phyloP scores from a whole-genome alignment of 1,140 invertebrate species.

The Drosophila aff. region DNA sequence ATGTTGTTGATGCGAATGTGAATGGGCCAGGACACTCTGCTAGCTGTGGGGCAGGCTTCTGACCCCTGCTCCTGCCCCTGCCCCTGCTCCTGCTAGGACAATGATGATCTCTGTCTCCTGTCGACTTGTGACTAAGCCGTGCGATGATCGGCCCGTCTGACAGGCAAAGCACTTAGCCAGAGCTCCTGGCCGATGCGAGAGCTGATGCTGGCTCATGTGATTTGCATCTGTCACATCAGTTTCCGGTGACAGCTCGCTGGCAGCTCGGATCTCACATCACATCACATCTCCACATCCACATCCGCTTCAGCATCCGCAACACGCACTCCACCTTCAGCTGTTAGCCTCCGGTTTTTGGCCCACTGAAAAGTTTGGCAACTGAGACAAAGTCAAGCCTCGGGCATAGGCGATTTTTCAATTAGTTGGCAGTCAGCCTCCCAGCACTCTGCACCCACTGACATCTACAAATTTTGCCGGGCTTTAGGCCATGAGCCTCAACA shows the following conservation, averaged over 20 bases:
- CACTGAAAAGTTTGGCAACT: constrained; percentile 15
- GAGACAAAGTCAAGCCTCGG: constrained; percentile 42
- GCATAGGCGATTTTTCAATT: constrained; percentile 80
- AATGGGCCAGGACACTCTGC: constrained; percentile 6
- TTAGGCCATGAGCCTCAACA: constrained; percentile 42
- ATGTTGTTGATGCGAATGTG: constrained; percentile 35
- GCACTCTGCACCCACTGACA: constrained; percentile 27
- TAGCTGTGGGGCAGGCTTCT: neutral
- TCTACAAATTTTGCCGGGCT: constrained; percentile 71
- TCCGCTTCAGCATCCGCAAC: neutral
- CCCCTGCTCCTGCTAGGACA: neutral
- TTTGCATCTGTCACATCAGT: constrained; percentile 78
- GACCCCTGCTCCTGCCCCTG: neutral
- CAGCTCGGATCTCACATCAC: constrained; percentile 13
- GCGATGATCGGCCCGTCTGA: constrained; percentile 34
- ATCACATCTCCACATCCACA: neutral
- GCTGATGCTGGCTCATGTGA: constrained; percentile 44
- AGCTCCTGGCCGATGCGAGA: constrained; percentile 2
- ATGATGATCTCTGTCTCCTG: constrained; percentile 42
- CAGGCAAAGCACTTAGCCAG: constrained; percentile 42
- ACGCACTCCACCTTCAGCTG: constrained; percentile 4
- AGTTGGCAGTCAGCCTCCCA: constrained; percentile 44
- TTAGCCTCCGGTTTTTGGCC: constrained; percentile 1
- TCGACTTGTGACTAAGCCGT: constrained; percentile 14
- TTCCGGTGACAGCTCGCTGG: constrained; percentile 50